Conservation (phyloP, 2,888 invertebrate species). For the Eupithecia inturbata region DNA sequence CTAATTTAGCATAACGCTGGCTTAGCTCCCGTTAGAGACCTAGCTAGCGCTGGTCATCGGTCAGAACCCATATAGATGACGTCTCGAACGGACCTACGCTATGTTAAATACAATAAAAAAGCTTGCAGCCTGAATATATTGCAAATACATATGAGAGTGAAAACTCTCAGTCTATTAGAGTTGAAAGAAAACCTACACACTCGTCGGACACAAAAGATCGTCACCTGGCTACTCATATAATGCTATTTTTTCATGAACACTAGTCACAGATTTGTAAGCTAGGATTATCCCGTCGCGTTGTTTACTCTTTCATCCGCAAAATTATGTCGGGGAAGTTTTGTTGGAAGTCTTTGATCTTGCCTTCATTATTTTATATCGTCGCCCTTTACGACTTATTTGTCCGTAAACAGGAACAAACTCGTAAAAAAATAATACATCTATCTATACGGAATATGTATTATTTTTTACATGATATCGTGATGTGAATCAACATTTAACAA, state of each 20-base stretch:
- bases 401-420: conserved; percentile 37
- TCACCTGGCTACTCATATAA: not conserved
- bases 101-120: no score
- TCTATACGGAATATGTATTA: conserved; percentile 3
- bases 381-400: conserved; percentile 30
- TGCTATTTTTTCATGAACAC: not conserved
- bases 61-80: not conserved
- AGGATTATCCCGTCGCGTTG: not conserved
- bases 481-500: conserved; percentile 11
- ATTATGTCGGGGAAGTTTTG: conserved; percentile 21
- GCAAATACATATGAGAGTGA: not conserved
- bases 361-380: conserved; percentile 33
- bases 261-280: not conserved
- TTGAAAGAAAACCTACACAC: not conserved
- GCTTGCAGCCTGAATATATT: not conserved
- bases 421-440: conserved; percentile 28
- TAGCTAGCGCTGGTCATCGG: not conserved
- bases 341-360: conserved; percentile 29
- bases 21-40: not conserved
- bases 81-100: not conserved
- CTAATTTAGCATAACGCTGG: not conserved
- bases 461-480: not conserved
- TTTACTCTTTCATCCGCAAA: conserved; percentile 13
- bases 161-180: not conserved
- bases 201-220: not conserved